These are phyloP conservation scores for Stegana nigrithorax DNA, from an alignment of 2,888 invertebrate species.

Conservation along the genomic window DNA sequence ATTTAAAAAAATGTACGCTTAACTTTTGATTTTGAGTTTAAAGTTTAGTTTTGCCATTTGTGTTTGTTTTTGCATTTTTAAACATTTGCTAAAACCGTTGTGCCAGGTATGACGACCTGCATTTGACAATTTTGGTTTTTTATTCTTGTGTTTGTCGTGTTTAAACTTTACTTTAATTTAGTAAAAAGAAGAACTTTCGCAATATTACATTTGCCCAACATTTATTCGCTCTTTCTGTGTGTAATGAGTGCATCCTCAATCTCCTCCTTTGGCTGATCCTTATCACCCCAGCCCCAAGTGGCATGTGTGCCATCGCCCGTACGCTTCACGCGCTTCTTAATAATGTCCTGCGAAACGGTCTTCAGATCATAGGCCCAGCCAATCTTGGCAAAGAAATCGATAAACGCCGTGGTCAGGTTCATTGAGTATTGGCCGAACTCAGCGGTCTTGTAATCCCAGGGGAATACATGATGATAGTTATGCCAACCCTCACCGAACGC, in stretches of 20 bases:
- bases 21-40: constrained; percentile 20
- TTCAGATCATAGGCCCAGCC: constrained; percentile 92
- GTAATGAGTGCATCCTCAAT: constrained; percentile 72
- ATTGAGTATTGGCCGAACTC: constrained; percentile 80
- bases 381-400: constrained; percentile 83
- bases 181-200: neutral
- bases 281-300: constrained; percentile 85
- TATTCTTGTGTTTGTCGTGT: neutral
- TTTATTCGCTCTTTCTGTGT: constrained; percentile 72
- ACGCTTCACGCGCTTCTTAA: constrained; percentile 76
- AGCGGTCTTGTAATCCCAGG: constrained; percentile 87
- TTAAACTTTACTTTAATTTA: neutral
- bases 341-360: constrained; percentile 78
- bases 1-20: constrained; percentile 34
- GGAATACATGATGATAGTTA: constrained; percentile 86
- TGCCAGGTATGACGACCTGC: neutral
- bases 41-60: too few species aligned
- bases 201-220: too few species aligned
- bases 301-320: constrained; percentile 82
- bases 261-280: constrained; percentile 73
- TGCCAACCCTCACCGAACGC: constrained; percentile 85
- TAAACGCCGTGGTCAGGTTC: constrained; percentile 82
- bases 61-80: too few species aligned
- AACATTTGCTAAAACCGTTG: neutral
- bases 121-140: constrained; percentile 16